phyloP scores from a whole-genome alignment of 2,797 vertebrate species.

The Alectoris magna region DNA sequence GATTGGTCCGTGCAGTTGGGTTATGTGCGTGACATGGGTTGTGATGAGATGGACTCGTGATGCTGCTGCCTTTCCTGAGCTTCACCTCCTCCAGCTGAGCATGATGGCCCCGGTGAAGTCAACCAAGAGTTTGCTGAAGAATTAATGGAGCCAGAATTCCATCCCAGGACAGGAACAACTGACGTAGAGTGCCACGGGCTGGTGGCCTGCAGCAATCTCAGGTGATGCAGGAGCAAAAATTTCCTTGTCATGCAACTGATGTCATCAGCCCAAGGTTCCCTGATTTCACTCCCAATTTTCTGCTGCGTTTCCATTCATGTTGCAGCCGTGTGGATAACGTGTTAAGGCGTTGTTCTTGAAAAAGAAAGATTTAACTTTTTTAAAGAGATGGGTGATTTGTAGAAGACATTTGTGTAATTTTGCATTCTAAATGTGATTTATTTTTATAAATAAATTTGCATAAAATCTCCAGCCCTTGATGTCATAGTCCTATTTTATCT shows the following conservation, averaged over 20 bases:
- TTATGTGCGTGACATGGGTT: not conserved
- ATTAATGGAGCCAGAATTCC: not conserved
- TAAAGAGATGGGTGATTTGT: not conserved
- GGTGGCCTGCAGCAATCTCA: not conserved
- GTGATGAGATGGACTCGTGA: accelerated
- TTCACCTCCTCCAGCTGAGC: not conserved
- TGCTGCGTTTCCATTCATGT: not conserved
- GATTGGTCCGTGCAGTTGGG: too few relatives aligned
- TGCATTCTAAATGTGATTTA: slow-evolving; percentile 48
- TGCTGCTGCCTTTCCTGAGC: accelerated
- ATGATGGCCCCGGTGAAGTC: accelerated
- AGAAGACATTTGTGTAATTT: slow-evolving; percentile 24
- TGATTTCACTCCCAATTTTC: not conserved
- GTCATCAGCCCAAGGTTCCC: accelerated
- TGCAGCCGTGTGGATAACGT: not conserved
- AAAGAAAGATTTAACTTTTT: slow-evolving; percentile 13
- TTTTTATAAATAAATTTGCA: slow-evolving; percentile 74
- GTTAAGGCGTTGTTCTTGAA: not conserved
- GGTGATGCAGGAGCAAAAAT: not conserved
- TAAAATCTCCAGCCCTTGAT: slow-evolving; percentile 24
- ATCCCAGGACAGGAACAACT: not conserved
- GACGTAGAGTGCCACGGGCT: accelerated
- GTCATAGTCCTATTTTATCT: slow-evolving; percentile 57
- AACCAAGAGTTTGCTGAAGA: not conserved
- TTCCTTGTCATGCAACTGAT: not conserved